Percentiles rank a stretch among this genome's conserved stretches.
Evolutionary conservation across 2,888 invertebrate species (phyloP).

Genomic region (Plebejus anna): DNA sequence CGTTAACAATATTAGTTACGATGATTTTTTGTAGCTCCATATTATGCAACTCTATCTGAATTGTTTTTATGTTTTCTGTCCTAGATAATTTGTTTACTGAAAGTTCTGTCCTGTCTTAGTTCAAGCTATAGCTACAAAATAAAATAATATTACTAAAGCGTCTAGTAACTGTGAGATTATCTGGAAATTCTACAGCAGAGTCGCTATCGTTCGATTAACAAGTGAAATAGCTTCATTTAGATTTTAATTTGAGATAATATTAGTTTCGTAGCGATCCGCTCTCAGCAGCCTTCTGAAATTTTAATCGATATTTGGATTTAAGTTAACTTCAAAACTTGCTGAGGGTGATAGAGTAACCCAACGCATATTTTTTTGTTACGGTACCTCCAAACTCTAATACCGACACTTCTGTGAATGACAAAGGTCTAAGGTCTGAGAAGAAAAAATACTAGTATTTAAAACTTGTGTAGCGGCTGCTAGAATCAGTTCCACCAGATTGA

Average conservation of each 20-base stretch:
- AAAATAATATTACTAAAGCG: neutral
- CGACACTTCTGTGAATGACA: neutral
- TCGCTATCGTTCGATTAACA: neutral
- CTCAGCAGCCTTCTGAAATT: neutral
- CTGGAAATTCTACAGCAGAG: neutral
- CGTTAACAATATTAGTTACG: no score
- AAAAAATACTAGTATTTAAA: neutral
- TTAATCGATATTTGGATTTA: neutral
- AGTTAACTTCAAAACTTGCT: neutral
- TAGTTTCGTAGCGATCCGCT: neutral
- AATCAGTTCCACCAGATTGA: neutral
- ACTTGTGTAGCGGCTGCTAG: neutral
- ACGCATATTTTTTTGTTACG: neutral
- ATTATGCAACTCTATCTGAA: no score
- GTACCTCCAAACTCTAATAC: no score
- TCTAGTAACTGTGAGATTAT: neutral
- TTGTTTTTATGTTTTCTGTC: no score
- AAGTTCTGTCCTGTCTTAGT: neutral
- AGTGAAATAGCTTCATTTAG: slow-evolving; percentile 6
- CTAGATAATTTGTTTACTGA: no score
- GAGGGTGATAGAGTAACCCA: neutral
- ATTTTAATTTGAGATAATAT: slow-evolving; percentile 18
- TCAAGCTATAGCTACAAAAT: neutral
- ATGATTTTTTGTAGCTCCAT: neutral
- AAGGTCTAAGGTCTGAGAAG: neutral